Percentiles rank a stretch among this genome's conserved stretches.
These are phyloP conservation scores for Rhamnusium bicolor DNA, from an alignment of 2,888 invertebrate species.

Conservation along the genomic window DNA sequence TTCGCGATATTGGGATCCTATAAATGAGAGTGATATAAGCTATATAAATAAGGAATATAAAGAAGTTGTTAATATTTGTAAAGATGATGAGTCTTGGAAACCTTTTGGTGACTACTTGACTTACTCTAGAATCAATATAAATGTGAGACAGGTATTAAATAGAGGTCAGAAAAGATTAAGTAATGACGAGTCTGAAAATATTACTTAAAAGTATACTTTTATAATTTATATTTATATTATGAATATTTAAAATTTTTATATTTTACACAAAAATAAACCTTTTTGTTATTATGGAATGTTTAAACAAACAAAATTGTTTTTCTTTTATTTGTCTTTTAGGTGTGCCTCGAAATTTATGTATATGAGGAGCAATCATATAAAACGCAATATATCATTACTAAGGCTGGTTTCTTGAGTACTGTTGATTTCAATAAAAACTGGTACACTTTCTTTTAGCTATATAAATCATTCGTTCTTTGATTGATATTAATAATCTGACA, in stretches of 20 bases:
- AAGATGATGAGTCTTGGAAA: conserved; percentile 72
- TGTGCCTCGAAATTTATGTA: no score
- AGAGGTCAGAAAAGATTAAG: conserved; percentile 73
- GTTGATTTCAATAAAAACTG: no score
- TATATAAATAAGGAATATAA: conserved; percentile 45
- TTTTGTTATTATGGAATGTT: conserved; percentile 2
- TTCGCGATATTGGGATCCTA: conserved; percentile 71
- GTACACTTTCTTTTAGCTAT: no score
- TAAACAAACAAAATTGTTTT: neutral
- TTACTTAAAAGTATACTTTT: conserved; percentile 5
- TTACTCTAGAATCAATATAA: conserved; percentile 91
- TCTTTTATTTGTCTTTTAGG: no score
- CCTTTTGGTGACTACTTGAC: conserved; percentile 77
- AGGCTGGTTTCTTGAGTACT: no score
- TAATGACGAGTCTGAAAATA: conserved; percentile 7
- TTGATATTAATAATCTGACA: no score
- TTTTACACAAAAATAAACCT: neutral
- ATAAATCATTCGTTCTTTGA: no score
- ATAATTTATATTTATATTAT: neutral
- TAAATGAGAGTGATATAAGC: conserved; percentile 34
- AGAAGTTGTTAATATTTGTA: conserved; percentile 59
- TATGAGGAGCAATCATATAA: no score
- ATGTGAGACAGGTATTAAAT: conserved; percentile 91
- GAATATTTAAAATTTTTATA: conserved; percentile 5
- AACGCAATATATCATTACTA: no score